These are phyloP conservation scores for Dreissena rostriformis DNA, from an alignment of 1,140 invertebrate genomes.

Conservation along the genomic window DNA sequence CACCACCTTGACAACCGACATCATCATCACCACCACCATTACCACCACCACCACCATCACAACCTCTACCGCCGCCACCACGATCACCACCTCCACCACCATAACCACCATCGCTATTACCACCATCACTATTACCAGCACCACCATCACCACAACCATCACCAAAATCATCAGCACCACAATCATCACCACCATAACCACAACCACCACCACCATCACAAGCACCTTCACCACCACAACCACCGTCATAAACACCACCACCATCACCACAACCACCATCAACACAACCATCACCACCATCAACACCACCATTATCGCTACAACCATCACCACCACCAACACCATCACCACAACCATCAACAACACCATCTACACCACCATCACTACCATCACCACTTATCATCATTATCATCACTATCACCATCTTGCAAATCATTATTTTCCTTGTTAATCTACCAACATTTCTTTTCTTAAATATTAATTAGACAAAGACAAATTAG, in stretches of 20 bases:
- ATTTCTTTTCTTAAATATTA: too few species aligned
- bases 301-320: conserved; percentile 3
- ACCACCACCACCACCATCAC: not conserved
- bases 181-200: not conserved
- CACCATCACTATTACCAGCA: not conserved
- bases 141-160: not conserved
- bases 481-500: too few species aligned
- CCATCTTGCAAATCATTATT: too few species aligned
- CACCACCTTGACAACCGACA: not conserved
- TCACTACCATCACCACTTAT: conserved; percentile 4
- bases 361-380: not conserved
- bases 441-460: too few species aligned
- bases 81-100: not conserved
- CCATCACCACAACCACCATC: not conserved
- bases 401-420: not conserved
- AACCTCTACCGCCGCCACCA: not conserved
- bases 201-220: not conserved
- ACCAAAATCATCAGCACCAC: not conserved
- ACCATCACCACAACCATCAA: not conserved
- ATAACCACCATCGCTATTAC: not conserved
- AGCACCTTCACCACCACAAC: not conserved
- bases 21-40: not conserved
- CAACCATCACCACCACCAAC: not conserved
- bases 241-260: not conserved
- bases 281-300: conserved; percentile 1